These are phyloP conservation scores for Pelagia noctiluca DNA, from an alignment of 30 jellyfish, hydroid and myxozoan species.

Conservation along the genomic window DNA sequence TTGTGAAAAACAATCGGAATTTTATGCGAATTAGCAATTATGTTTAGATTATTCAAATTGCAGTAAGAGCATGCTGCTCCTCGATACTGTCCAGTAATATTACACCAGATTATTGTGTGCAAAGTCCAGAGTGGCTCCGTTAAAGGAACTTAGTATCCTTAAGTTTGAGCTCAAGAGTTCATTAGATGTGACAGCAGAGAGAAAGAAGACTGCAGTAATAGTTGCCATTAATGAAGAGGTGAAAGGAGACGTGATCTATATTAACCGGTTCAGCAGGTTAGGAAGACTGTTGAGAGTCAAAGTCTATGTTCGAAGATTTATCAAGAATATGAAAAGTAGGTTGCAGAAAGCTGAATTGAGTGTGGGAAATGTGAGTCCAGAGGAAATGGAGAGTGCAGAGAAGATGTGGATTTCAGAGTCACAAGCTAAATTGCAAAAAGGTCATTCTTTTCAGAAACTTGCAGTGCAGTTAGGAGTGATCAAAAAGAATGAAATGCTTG, in stretches of 20 bases:
- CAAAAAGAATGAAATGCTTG: not conserved
- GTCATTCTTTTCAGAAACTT: not conserved
- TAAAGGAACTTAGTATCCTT: not conserved
- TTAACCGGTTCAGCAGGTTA: not conserved
- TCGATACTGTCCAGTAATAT: no score
- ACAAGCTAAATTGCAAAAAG: not conserved
- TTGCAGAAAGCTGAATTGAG: not conserved
- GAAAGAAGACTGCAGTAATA: not conserved
- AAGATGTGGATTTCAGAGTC: constrained; percentile 1
- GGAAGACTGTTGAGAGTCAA: not conserved
- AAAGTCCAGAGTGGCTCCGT: not conserved
- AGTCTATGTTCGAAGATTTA: not conserved
- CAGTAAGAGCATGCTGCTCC: no score
- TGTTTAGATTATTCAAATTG: no score
- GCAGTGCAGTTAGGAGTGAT: not conserved
- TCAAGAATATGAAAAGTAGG: not conserved
- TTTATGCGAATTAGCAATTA: no score
- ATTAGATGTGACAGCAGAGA: constrained; percentile 2
- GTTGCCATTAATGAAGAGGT: not conserved
- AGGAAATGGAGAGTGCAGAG: constrained; percentile 13
- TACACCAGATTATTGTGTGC: not conserved
- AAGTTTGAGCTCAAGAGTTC: not conserved
- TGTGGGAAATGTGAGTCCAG: not conserved
- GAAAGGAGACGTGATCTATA: not conserved
- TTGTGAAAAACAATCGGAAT: no score